These are phyloP conservation scores for Mayetiola destructor DNA, from an alignment of 2,888 invertebrate genomes.

Conservation along the genomic window DNA sequence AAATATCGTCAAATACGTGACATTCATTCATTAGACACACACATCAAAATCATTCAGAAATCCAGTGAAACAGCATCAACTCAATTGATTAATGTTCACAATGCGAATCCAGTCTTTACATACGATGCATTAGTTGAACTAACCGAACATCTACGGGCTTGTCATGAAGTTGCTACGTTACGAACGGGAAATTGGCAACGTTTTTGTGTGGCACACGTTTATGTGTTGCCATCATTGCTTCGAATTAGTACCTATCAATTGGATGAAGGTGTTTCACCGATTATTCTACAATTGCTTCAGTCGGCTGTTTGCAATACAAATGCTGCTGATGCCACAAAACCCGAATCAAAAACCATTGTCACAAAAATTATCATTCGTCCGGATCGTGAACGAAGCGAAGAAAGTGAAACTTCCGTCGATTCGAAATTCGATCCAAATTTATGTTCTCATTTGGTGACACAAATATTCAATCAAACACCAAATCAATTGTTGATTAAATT, in stretches of 20 bases:
- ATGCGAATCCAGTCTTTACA: conserved; percentile 40
- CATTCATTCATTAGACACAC: conserved; percentile 80
- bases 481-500: conserved; percentile 44
- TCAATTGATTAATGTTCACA: conserved; percentile 25
- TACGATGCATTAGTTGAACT: conserved; percentile 88
- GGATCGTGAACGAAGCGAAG: conserved; percentile 52
- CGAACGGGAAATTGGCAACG: conserved; percentile 93
- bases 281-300: conserved; percentile 77
- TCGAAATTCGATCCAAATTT: conserved; percentile 52
- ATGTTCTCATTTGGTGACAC: conserved; percentile 51
- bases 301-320: conserved; percentile 60
- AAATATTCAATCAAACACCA: conserved; percentile 48
- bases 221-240: conserved; percentile 66
- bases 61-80: conserved; percentile 23
- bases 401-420: conserved; percentile 43
- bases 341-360: conserved; percentile 15
- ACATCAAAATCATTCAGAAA: conserved; percentile 54
- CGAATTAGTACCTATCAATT: conserved; percentile 64
- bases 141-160: conserved; percentile 88
- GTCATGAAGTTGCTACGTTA: conserved; percentile 80
- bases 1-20: conserved; percentile 88
- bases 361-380: conserved; percentile 35
- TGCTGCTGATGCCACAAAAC: neutral
- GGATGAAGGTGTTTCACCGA: conserved; percentile 84
- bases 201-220: conserved; percentile 59